Conservation (phyloP, 2,113 vertebrate species). For the Sigmodon hispidus region DNA sequence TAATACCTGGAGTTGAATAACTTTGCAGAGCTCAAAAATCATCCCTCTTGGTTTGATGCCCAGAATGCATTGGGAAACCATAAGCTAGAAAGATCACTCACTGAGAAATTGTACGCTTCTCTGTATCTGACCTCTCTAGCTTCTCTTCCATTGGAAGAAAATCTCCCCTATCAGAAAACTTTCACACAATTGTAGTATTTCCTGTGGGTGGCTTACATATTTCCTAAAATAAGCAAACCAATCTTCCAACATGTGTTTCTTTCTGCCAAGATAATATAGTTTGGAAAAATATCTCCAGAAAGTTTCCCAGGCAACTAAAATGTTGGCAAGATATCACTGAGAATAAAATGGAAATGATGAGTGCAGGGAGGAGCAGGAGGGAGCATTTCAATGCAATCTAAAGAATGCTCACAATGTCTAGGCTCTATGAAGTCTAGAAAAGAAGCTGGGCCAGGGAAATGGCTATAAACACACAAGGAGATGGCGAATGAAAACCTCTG, state of each 20-base stretch:
- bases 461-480: not conserved
- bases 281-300: conserved; percentile 52
- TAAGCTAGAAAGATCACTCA: not conserved
- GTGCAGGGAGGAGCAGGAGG: not conserved
- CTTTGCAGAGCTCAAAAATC: conserved; percentile 14
- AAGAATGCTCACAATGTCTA: conserved; percentile 58
- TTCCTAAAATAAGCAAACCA: conserved; percentile 47
- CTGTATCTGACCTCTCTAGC: not conserved
- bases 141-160: not conserved
- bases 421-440: conserved; percentile 50
- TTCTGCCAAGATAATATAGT: conserved; percentile 61
- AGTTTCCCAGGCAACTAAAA: conserved; percentile 68
- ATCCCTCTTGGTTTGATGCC: conserved; percentile 17
- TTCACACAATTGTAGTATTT: conserved; percentile 37
- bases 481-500: conserved; percentile 49
- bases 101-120: not conserved
- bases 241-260: conserved; percentile 46
- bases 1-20: not conserved
- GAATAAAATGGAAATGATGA: conserved; percentile 32
- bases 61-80: not conserved
- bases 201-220: conserved; percentile 19
- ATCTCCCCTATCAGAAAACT: conserved; percentile 37
- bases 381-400: conserved; percentile 48
- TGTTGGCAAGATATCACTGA: conserved; percentile 58
- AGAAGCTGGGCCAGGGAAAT: conserved; percentile 38